Conservation (phyloP, 2,797 vertebrate genomes). For the Scolopax bukidnonensis region DNA sequence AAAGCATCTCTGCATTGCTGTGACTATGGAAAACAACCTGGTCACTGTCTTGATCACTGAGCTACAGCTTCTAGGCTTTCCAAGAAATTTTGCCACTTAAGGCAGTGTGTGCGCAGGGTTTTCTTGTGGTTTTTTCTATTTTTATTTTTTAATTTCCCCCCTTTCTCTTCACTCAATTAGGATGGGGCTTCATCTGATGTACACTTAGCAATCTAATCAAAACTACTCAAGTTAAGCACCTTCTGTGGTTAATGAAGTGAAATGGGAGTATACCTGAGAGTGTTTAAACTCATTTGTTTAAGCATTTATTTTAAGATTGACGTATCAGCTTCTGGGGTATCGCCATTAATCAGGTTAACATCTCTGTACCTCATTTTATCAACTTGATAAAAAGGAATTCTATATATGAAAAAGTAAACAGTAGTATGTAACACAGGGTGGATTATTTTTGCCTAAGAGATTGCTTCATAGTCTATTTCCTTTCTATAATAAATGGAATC, state of each 20-base stretch:
- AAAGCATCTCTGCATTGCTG: neutral
- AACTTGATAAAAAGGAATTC: neutral
- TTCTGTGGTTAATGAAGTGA: neutral
- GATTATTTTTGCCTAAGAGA: neutral
- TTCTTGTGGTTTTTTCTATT: fast-evolving
- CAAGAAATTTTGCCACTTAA: neutral
- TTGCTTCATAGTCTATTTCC: neutral
- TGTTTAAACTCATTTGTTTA: neutral
- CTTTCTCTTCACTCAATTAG: neutral
- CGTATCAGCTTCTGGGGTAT: neutral
- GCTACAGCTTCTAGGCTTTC: neutral
- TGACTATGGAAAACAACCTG: neutral
- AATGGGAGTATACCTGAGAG: neutral
- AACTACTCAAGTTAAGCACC: neutral
- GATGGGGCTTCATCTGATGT: neutral
- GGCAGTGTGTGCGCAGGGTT: neutral
- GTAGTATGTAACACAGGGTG: neutral
- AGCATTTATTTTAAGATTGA: neutral
- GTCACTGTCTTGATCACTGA: neutral
- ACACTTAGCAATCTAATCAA: neutral
- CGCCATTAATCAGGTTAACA: neutral
- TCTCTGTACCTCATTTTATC: neutral
- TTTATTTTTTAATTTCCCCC: neutral
- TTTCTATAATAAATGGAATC: neutral
- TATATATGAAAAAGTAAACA: neutral